Evolutionary conservation across 2,113 vertebrate genomes (phyloP).

Genomic region (Tricholaema leucomelas): DNA sequence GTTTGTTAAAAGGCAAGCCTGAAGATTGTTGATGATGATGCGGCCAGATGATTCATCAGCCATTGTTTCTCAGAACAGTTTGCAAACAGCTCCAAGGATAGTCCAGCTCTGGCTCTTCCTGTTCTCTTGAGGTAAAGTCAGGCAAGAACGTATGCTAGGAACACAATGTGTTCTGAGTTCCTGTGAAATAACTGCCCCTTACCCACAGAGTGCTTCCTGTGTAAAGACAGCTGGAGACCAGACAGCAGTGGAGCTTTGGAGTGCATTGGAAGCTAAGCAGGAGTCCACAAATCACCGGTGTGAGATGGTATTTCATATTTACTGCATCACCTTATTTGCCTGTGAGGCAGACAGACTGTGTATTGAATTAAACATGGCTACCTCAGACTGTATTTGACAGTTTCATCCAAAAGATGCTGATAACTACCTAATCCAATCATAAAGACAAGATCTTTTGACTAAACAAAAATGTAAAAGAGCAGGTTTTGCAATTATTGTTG

Average conservation of each 20-base stretch:
- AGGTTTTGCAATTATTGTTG: not conserved
- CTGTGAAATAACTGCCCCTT: slow-evolving; percentile 41
- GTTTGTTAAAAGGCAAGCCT: slow-evolving; percentile 1
- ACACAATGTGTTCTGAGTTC: slow-evolving; percentile 43
- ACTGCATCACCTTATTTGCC: not conserved
- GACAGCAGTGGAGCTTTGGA: not conserved
- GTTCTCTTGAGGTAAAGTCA: slow-evolving; percentile 42
- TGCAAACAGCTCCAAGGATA: slow-evolving; percentile 48
- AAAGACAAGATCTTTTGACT: not conserved
- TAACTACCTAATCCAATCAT: not conserved
- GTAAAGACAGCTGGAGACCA: slow-evolving; percentile 45
- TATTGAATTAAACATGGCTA: not conserved
- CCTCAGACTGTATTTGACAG: not conserved
- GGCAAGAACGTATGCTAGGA: slow-evolving; percentile 33
- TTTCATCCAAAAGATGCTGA: not conserved
- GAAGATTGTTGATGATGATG: not conserved
- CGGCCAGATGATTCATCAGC: slow-evolving; percentile 52
- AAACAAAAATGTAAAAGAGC: not conserved
- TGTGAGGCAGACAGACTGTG: not conserved
- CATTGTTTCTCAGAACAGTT: slow-evolving; percentile 53
- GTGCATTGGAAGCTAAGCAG: not conserved
- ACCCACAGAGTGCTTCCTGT: slow-evolving; percentile 19
- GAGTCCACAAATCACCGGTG: not conserved
- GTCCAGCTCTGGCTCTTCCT: slow-evolving; percentile 46
- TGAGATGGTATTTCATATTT: not conserved